A percentile compares a stretch with the other conserved stretches of the same genome.
phyloP scores from a whole-genome alignment of 1,140 invertebrate species.

The Aphaenogaster ashmeadi region DNA sequence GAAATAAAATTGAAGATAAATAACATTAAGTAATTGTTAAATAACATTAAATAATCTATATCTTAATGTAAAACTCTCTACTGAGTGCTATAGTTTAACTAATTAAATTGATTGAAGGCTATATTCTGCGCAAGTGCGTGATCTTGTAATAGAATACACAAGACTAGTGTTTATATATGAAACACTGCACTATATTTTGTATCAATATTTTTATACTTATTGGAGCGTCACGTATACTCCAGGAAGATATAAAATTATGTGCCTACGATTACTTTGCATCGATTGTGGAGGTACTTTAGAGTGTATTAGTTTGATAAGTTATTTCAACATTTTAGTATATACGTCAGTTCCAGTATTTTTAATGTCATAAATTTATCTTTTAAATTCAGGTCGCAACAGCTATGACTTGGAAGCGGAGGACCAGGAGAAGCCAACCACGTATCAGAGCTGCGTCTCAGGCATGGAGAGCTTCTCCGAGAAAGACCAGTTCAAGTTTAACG shows the following conservation, averaged over 20 bases:
- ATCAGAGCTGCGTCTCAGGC: conserved; percentile 76
- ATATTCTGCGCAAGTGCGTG: not conserved
- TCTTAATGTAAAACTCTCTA: not conserved
- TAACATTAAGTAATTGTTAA: conserved; percentile 13
- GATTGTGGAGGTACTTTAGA: conserved; percentile 87
- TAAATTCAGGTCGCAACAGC: conserved; percentile 83
- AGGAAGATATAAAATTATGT: conserved; percentile 80
- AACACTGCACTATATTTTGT: conserved; percentile 40
- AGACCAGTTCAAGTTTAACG: conserved; percentile 78
- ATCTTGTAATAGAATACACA: conserved; percentile 33
- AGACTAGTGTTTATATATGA: conserved; percentile 35
- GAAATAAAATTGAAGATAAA: not conserved
- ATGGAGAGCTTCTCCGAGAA: conserved; percentile 75
- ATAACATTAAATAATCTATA: conserved; percentile 1
- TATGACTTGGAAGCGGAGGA: conserved; percentile 85
- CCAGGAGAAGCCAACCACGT: conserved; percentile 78
- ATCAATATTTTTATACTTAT: conserved; percentile 39
- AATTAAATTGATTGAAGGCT: not conserved
- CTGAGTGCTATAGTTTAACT: not conserved
- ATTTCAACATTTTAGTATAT: not conserved
- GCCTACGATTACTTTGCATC: conserved; percentile 87
- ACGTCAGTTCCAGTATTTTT: not conserved
- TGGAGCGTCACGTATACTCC: not conserved
- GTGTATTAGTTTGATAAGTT: conserved; percentile 2
- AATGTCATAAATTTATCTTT: conserved; percentile 47